These are phyloP conservation scores for Eupeodes latifasciatus DNA, from an alignment of 2,888 invertebrate genomes.

Conservation along the genomic window DNA sequence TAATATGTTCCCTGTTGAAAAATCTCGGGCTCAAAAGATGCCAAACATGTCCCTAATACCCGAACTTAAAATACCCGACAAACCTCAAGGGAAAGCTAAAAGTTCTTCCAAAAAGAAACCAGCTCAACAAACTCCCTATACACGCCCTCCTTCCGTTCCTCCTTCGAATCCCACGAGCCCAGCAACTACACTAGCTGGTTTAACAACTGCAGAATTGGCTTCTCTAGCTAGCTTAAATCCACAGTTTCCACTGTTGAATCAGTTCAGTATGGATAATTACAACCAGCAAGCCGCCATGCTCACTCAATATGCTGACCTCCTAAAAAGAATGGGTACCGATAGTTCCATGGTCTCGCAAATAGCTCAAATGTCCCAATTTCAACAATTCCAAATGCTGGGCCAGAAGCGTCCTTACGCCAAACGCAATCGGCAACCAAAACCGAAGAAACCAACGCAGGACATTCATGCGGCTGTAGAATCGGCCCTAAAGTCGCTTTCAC, in stretches of 20 bases:
- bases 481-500: conserved; percentile 62
- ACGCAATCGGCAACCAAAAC: conserved; percentile 76
- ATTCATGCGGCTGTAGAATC: conserved; percentile 52
- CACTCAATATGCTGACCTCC: conserved; percentile 77
- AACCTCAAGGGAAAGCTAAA: conserved; percentile 55
- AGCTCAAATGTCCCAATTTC: conserved; percentile 66
- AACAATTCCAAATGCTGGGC: conserved; percentile 75
- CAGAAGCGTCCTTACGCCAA: conserved; percentile 77
- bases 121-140: conserved; percentile 48
- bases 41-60: conserved; percentile 66
- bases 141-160: conserved; percentile 46
- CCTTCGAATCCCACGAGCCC: conserved; percentile 13
- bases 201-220: conserved; percentile 55
- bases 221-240: conserved; percentile 62
- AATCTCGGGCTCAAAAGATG: conserved; percentile 55
- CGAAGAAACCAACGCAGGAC: conserved; percentile 62
- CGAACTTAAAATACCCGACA: conserved; percentile 63
- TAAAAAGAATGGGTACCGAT: conserved; percentile 70
- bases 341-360: conserved; percentile 74
- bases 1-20: conserved; percentile 64
- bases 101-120: conserved; percentile 56
- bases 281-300: conserved; percentile 77
- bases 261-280: conserved; percentile 76
- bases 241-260: conserved; percentile 65
- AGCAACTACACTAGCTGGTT: conserved; percentile 31